These are phyloP conservation scores for Aspidiotus destructor DNA, from an alignment of 2,888 invertebrate genomes.

Conservation along the genomic window DNA sequence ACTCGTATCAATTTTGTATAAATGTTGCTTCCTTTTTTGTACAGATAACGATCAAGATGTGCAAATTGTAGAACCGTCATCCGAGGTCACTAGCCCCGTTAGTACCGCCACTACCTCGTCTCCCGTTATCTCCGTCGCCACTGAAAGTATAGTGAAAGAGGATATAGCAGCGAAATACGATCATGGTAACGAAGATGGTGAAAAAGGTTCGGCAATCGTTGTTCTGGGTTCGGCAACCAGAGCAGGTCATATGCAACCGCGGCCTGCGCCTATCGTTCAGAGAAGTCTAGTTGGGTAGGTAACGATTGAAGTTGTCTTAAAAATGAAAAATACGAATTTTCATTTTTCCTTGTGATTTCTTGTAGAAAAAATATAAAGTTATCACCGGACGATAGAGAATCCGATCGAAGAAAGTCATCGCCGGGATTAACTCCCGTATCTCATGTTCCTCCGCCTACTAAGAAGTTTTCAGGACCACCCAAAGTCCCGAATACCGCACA, in stretches of 20 bases:
- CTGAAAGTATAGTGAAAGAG: too few relatives aligned
- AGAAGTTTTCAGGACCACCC: constrained; percentile 6
- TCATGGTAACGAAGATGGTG: neutral
- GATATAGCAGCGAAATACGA: too few relatives aligned
- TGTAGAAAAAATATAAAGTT: constrained; percentile 12
- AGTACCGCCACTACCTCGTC: too few relatives aligned
- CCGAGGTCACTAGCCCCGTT: neutral
- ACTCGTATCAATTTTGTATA: too few relatives aligned
- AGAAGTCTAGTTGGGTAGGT: constrained; percentile 7
- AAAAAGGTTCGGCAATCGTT: constrained; percentile 16
- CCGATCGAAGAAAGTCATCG: constrained; percentile 3
- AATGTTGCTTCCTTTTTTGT: neutral
- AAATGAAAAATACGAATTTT: neutral
- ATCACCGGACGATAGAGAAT: constrained; percentile 5
- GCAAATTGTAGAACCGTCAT: neutral
- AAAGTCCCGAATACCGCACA: constrained; percentile 7
- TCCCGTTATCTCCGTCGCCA: too few relatives aligned
- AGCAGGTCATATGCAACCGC: constrained; percentile 1
- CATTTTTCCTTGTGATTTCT: too few relatives aligned
- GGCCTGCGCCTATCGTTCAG: constrained; percentile 4
- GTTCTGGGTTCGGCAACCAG: constrained; percentile 18
- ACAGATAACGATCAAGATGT: constrained; percentile 2
- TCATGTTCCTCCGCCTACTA: constrained; percentile 6
- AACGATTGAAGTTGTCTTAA: neutral
- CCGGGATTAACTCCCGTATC: neutral